These are phyloP conservation scores for Brachyalestes nurse DNA, from an alignment of 2,797 vertebrate species.

Conservation along the genomic window DNA sequence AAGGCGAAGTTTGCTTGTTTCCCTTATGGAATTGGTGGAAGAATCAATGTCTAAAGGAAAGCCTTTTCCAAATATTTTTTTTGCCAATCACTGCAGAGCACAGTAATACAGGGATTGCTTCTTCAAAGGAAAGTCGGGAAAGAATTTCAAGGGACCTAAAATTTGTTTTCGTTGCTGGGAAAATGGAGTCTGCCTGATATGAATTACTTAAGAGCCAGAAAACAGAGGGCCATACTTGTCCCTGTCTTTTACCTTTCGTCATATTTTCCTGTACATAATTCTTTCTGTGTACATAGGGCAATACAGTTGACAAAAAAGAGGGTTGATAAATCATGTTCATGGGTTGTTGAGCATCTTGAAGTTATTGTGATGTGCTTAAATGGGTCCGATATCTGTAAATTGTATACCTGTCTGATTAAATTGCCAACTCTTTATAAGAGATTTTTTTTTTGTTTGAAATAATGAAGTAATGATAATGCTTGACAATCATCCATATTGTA, in stretches of 20 bases:
- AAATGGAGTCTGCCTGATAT: conserved; percentile 65
- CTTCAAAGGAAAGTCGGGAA: conserved; percentile 75
- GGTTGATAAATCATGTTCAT: conserved; percentile 57
- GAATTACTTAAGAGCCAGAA: conserved; percentile 61
- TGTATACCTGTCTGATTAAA: conserved; percentile 52
- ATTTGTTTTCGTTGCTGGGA: conserved; percentile 82
- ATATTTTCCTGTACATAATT: conserved; percentile 76
- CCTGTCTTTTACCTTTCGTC: conserved; percentile 62
- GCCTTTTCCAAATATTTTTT: conserved; percentile 63
- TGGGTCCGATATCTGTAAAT: conserved; percentile 56
- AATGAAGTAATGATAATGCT: conserved; percentile 55
- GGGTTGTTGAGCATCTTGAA: conserved; percentile 72
- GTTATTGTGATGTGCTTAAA: conserved; percentile 59
- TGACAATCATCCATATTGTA: conserved; percentile 63
- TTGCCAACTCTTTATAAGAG: conserved; percentile 57
- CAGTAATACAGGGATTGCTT: conserved; percentile 75
- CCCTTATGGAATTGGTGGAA: conserved; percentile 31
- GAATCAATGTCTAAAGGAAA: conserved; percentile 64
- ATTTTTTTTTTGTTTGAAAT: conserved; percentile 55
- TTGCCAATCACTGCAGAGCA: conserved; percentile 66
- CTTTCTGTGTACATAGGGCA: conserved; percentile 77
- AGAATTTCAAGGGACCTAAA: conserved; percentile 75
- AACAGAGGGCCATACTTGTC: conserved; percentile 68
- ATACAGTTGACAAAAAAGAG: conserved; percentile 71
- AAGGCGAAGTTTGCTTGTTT: conserved; percentile 31